Percentiles rank a stretch among this genome's conserved stretches.
Evolutionary conservation across 2,888 invertebrate species (phyloP).

Genomic region (Cepaea hortensis): DNA sequence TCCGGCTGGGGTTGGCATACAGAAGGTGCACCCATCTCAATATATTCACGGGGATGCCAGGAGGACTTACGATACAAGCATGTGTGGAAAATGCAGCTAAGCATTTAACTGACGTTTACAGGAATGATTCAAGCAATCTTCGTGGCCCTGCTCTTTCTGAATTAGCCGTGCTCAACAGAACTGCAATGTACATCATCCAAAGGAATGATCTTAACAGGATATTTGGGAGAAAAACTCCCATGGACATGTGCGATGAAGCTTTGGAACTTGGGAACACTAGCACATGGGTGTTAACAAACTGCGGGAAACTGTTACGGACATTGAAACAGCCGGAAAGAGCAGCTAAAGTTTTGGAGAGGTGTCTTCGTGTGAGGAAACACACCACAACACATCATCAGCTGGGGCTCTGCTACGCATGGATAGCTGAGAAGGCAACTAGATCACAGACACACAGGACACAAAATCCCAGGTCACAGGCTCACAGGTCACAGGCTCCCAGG

Average conservation of each 20-base stretch:
- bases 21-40: background rate
- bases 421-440: background rate
- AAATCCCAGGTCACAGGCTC: background rate
- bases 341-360: background rate
- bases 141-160: constrained; percentile 16
- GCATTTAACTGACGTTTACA: background rate
- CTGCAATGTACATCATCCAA: background rate
- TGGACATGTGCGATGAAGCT: background rate
- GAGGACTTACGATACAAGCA: background rate
- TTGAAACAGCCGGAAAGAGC: background rate
- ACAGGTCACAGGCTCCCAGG: too few species aligned
- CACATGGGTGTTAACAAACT: constrained; percentile 22
- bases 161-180: background rate
- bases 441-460: background rate
- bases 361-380: background rate
- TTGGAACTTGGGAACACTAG: background rate
- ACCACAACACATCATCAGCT: constrained; percentile 15
- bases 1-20: constrained; percentile 6
- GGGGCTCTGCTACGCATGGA: background rate
- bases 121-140: background rate
- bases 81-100: background rate
- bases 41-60: background rate
- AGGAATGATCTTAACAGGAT: background rate
- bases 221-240: background rate
- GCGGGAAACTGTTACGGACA: background rate